Percentiles rank a stretch among this genome's conserved stretches.
phyloP scores from a whole-genome alignment of 1,140 invertebrate genomes.

The Zaprionus ornatus region DNA sequence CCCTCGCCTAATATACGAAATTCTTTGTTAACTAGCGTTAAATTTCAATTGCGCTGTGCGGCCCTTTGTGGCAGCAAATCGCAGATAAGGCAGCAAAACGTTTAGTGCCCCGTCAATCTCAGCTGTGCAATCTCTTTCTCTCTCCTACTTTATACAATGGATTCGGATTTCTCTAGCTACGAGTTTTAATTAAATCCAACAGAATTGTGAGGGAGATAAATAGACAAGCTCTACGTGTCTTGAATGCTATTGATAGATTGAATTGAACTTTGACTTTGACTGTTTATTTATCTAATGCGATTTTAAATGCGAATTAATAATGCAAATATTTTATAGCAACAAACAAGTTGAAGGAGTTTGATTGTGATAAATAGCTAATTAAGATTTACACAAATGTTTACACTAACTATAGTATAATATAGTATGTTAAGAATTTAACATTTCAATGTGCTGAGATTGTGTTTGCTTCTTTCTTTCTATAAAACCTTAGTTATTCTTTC shows the following conservation, averaged over 20 bases:
- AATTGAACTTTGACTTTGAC: not conserved
- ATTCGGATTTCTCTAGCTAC: conserved; percentile 9
- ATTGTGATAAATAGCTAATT: not conserved
- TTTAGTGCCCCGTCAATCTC: conserved; percentile 25
- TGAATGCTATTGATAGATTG: not conserved
- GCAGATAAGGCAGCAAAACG: conserved; percentile 24
- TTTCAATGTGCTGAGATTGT: not conserved
- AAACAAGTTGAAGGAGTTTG: not conserved
- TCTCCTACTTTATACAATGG: conserved; percentile 4
- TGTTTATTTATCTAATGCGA: conserved; percentile 1
- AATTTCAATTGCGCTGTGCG: conserved; percentile 15
- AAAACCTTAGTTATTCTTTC: too few species aligned
- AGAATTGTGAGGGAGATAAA: not conserved
- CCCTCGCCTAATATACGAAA: conserved; percentile 22
- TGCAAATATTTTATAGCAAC: not conserved
- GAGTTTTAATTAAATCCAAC: conserved; percentile 3
- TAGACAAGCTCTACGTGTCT: not conserved
- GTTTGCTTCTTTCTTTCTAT: not conserved
- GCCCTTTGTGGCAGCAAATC: conserved; percentile 39
- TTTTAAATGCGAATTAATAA: not conserved
- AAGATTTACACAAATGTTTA: not conserved
- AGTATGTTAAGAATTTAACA: not conserved
- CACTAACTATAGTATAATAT: not conserved
- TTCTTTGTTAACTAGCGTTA: conserved; percentile 41
- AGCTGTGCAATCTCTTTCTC: conserved; percentile 27